phyloP scores from a whole-genome alignment of 2,888 invertebrate species.

The Sarcophaga variegata region DNA sequence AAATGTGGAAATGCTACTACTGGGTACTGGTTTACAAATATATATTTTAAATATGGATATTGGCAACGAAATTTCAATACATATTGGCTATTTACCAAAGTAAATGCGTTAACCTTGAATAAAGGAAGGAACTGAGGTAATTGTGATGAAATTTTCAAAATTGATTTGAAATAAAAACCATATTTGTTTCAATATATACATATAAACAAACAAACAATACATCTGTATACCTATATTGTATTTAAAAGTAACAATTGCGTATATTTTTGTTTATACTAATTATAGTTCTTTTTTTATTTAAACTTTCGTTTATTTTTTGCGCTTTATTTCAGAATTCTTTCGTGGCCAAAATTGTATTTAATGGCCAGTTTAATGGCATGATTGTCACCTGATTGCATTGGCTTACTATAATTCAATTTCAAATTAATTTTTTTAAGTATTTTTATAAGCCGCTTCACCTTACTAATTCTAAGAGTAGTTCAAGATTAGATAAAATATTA shows the following conservation, averaged over 20 bases:
- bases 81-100: not conserved
- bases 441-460: too few species aligned
- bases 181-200: not conserved
- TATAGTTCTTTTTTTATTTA: not conserved
- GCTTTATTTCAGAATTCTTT: not conserved
- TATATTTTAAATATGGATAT: not conserved
- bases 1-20: not conserved
- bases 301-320: not conserved
- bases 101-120: constrained; percentile 32
- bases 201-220: too few species aligned
- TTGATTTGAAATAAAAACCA: not conserved
- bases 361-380: constrained; percentile 35
- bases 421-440: not conserved
- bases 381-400: constrained; percentile 57
- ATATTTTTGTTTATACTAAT: not conserved
- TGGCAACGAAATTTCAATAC: not conserved
- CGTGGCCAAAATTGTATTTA: constrained; percentile 26
- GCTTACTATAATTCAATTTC: not conserved
- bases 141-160: constrained; percentile 23
- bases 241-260: not conserved
- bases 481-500: not conserved
- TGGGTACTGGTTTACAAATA: not conserved
- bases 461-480: not conserved
- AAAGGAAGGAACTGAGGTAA: constrained; percentile 41
- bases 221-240: not conserved